Base-by-base conservation (phyloP, 2,113 vertebrate species). In the Syrmaticus mikado region DNA sequence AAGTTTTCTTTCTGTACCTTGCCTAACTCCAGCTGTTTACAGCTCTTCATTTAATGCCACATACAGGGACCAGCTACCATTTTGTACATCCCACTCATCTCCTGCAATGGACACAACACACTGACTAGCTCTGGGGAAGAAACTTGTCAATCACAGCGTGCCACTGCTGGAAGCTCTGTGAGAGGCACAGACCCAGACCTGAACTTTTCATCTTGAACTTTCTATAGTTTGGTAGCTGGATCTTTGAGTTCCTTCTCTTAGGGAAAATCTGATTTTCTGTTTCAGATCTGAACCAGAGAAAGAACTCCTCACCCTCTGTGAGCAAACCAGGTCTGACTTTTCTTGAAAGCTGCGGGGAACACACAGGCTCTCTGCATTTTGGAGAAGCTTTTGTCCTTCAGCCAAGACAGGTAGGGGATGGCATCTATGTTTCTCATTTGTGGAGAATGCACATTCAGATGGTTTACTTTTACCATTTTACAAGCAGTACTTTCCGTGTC, bases 371-470 rank as follows among this genome's bases (percentile, higher is more conserved):
- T 30, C 11, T 36, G 41, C 40, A 8, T 46, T 85, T 60, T 57
- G 68, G 66, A 91, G 87, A 90, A 83, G 25, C 22, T 90, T 93
- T 52, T 92, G 46, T 46, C 30, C 83, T 87, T 73, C 74, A 65
- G 34, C 43, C 55, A 24, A 78, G 76, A 66, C 32, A 83, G 93
- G 87, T 94, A 86, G 82, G 0, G 9, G 52, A 43, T 86, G 65
- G 9, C 3, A 5, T 43, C 22, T 60, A 32, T 36, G 16, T 52
- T 78, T 52, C 46, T 52, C 27, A 46, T n/a, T 68, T 46, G 20
- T 8, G 27, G 52, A 57, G 73, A 92, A 83, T 36, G 34, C 19
- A 20, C 0, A 0, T 41, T 82, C 55, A 90, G 24, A 66, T 58
- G 19, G 12, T 55, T 89, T 87, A 9, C 28, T 85, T 82, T 48